Evolutionary conservation across 2,888 invertebrate genomes (phyloP), one percentile per base, ranked within the genome.

Genomic region (Drosophila formosana): DNA sequence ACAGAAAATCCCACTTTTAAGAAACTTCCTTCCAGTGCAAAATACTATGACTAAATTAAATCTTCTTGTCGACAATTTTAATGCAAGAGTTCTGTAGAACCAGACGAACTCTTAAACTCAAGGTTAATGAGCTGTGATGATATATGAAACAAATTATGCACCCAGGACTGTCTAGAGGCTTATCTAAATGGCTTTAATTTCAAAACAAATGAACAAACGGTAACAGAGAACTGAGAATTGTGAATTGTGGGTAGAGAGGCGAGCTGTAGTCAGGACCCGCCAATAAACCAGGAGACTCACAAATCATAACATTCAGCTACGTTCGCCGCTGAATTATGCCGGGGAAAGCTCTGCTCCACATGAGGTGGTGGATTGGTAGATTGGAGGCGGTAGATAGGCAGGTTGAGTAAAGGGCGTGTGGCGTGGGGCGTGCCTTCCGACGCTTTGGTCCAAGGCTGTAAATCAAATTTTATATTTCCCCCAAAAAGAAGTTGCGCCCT

Each of bases 381-480:
- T 26, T 11, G 18, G 23, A 18, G n/a, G 5, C 13, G 8, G 13
- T 13, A 13, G n/a, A n/a, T 51, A 8, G 32, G 18, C 34, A 45
- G 43, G 9, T 23, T 28, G 28, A 28, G 28, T 1, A 5, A 28
- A 28, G 28, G 5, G 28, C 28, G 28, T 4, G 26, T 1, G 26
- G 26, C 5, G 26, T 28, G 28, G 55, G 52, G 75, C 45, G 13
- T 58, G 57, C 68, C 72, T 78, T 75, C 72, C 75, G 66, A 61
- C 62, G 68, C 69, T 56, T 34, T 56, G 72, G 63, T 66, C 60
- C 76, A 78, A 66, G 86, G 90, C 87, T 89, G 88, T 91, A 91
- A 91, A 91, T 91, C 91, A 91, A 90, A 91, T 91, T 91, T 91
- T 91, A 91, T 91, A 82, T 91, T 91, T 90, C 90, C 83, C 74